These are phyloP conservation scores for Lacerta agilis DNA, from an alignment of 2,797 vertebrate genomes.

Conservation along the genomic window DNA sequence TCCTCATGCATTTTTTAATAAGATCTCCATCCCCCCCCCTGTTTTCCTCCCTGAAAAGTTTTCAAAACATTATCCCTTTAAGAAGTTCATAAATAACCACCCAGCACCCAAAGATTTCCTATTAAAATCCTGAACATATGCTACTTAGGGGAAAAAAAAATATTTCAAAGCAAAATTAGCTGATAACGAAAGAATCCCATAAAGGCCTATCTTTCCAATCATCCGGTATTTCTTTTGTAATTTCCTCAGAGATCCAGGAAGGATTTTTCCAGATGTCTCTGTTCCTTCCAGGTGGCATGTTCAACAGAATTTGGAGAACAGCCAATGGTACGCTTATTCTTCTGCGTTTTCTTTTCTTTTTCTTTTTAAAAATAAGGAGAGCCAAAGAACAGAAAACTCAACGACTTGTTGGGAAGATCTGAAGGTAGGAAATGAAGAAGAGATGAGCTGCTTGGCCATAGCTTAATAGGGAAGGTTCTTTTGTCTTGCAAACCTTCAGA, in stretches of 20 bases:
- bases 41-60: conserved; percentile 36
- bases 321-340: conserved; percentile 59
- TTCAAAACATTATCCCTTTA: conserved; percentile 55
- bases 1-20: too few species aligned
- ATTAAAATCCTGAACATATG: conserved; percentile 75
- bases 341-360: neutral
- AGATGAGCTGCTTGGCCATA: neutral
- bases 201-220: conserved; percentile 74
- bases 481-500: neutral
- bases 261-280: conserved; percentile 77
- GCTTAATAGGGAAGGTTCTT: neutral
- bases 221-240: conserved; percentile 73
- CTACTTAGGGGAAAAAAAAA: conserved; percentile 58
- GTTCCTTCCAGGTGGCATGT: conserved; percentile 74
- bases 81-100: conserved; percentile 65
- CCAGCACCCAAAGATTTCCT: conserved; percentile 65
- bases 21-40: neutral
- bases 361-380: neutral
- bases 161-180: conserved; percentile 63
- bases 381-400: neutral
- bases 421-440: neutral
- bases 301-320: conserved; percentile 71
- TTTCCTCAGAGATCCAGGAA: conserved; percentile 75
- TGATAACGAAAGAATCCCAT: conserved; percentile 71
- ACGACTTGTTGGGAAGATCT: neutral